Evolutionary conservation across 2,888 invertebrate species (phyloP), one percentile per base, ranked within the genome.

Genomic region (Nymphalis polychloros): DNA sequence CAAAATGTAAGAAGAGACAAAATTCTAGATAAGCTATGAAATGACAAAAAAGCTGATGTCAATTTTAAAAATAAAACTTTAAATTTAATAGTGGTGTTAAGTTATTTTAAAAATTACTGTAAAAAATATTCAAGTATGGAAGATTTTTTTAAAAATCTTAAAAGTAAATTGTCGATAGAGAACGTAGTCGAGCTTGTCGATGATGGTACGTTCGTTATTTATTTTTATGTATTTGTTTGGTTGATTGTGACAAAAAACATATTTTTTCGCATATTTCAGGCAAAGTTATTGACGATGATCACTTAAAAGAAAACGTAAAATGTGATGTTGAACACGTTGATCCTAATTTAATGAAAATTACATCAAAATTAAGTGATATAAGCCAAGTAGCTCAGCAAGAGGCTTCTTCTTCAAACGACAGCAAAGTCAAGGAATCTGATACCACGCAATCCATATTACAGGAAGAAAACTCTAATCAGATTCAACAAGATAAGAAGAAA

Each of bases 131-230:
- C 2, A 57, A 53, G 6, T 1, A 89, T 89, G 88, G 88, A 88
- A 16, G 79, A 80, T 8, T 80, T 89, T 66, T 78, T 88, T 20
- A 81, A 81, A 57, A 84, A 77, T 70, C 72, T 89, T 17, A 84
- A 81, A 76, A 78, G 79, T 35, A 84, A 83, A 69, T 73, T 83
- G 8, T 74, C 81, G 2, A 72, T 79, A 10, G 84, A 83, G 59
- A 79, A 80, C 59, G 77, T 84, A 20, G 78, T 83, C 27, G 80
- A 81, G 46, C 76, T 78, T 64, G 75, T 79, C 73, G 79, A 80
- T 71, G 81, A 82, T 2, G 81, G 87, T 84, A 79, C 61, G 50
- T 57, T 53, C 4, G 41, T 41, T 41, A 13, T 41, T 41, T 13
- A 13, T 13, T 41, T 41, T 41, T 13, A 41, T 4, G 10, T 13